phyloP scores from a whole-genome alignment of 2,888 invertebrate species.

The Cancer borealis region DNA sequence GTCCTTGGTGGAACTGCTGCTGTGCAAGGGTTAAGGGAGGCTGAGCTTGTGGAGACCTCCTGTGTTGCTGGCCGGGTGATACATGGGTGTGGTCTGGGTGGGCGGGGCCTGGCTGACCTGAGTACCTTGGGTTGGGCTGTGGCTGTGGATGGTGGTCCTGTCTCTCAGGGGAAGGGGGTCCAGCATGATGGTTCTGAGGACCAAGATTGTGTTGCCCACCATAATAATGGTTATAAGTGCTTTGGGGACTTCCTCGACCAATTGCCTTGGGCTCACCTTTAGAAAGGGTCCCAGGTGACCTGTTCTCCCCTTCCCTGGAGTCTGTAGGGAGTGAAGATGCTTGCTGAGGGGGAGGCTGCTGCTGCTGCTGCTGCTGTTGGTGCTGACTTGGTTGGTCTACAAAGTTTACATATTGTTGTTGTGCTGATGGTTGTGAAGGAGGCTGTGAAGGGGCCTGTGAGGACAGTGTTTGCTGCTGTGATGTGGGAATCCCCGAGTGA shows the following conservation, averaged over 20 bases:
- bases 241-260: conserved; percentile 53
- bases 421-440: conserved; percentile 53
- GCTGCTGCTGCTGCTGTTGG: conserved; percentile 46
- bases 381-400: conserved; percentile 14
- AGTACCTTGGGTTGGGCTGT: conserved; percentile 53
- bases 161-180: conserved; percentile 64
- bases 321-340: conserved; percentile 34
- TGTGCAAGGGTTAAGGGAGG: conserved; percentile 16
- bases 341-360: conserved; percentile 44
- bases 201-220: conserved; percentile 47
- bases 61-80: conserved; percentile 62
- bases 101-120: conserved; percentile 1
- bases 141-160: conserved; percentile 45
- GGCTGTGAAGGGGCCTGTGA: conserved; percentile 58
- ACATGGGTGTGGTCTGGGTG: conserved; percentile 49
- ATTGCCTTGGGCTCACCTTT: conserved; percentile 46
- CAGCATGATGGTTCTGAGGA: conserved; percentile 13
- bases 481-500: conserved; percentile 40
- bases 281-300: conserved; percentile 50
- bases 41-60: conserved; percentile 61
- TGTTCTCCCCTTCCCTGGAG: conserved; percentile 59
- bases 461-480: conserved; percentile 58
- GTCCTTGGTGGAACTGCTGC: conserved; percentile 63
- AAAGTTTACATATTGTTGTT: conserved; percentile 30
- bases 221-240: conserved; percentile 60